Percentiles rank a stretch among this genome's conserved stretches.
Evolutionary conservation across 1,140 invertebrate species (phyloP).

Genomic region (Brachionus asplanchnoidis): DNA sequence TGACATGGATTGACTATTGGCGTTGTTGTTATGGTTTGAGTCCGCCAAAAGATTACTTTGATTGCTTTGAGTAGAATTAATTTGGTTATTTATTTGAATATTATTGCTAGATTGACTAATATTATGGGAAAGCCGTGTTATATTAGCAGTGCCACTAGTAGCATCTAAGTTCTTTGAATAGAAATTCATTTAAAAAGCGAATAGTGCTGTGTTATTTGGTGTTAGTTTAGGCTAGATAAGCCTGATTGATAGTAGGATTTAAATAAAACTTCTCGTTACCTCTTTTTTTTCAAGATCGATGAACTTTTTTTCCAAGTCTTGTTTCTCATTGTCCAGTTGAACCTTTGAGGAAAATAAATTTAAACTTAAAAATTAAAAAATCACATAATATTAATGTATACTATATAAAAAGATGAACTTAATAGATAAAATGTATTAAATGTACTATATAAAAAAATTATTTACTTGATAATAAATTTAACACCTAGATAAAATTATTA

Average conservation of each 20-base stretch:
- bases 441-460: too few species aligned
- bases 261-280: neutral
- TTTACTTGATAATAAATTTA: too few species aligned
- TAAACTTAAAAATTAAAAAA: neutral
- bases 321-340: slow-evolving; percentile 6
- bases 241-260: neutral
- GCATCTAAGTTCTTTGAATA: slow-evolving; percentile 14
- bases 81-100: slow-evolving; percentile 17
- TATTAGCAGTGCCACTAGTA: slow-evolving; percentile 25
- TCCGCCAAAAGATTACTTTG: neutral
- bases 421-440: too few species aligned
- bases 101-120: neutral
- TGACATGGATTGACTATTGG: neutral
- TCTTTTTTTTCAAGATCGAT: slow-evolving; percentile 31
- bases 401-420: too few species aligned
- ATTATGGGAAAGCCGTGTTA: slow-evolving; percentile 9
- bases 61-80: slow-evolving; percentile 1
- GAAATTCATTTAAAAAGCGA: neutral
- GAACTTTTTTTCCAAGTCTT: slow-evolving; percentile 25
- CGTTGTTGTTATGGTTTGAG: neutral
- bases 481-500: too few species aligned
- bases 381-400: too few species aligned
- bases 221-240: neutral
- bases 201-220: neutral
- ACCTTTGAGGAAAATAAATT: neutral